Conservation (phyloP, 2,113 vertebrate species). For the Triplophysa siluroides region DNA sequence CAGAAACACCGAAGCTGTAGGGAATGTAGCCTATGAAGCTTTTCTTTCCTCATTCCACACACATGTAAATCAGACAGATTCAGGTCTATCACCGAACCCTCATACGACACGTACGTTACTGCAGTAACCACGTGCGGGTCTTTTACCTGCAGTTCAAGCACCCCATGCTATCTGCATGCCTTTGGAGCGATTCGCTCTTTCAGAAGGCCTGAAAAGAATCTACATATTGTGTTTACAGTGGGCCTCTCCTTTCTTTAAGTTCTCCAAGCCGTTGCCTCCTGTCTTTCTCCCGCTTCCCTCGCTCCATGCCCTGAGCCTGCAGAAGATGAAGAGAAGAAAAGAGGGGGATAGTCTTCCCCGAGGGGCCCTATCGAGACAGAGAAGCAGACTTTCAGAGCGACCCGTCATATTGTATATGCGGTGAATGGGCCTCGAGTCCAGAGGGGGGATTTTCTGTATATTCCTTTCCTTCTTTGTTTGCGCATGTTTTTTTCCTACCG, state of each 20-base stretch:
- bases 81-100: not conserved
- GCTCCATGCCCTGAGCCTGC: slow-evolving; percentile 41
- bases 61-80: slow-evolving; percentile 31
- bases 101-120: not conserved
- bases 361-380: slow-evolving; percentile 53
- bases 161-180: slow-evolving; percentile 32
- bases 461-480: slow-evolving; percentile 62
- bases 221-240: slow-evolving; percentile 50
- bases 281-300: slow-evolving; percentile 22
- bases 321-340: slow-evolving; percentile 52
- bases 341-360: slow-evolving; percentile 47
- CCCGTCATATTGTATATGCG: slow-evolving; percentile 64
- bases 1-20: not conserved
- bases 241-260: slow-evolving; percentile 42
- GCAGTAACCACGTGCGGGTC: not conserved
- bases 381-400: slow-evolving; percentile 58
- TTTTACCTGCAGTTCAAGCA: slow-evolving; percentile 34
- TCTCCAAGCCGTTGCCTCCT: slow-evolving; percentile 32
- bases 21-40: too few species aligned
- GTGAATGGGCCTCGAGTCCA: slow-evolving; percentile 61
- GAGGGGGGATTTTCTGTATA: slow-evolving; percentile 48
- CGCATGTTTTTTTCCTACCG: slow-evolving; percentile 55
- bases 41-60: not conserved
- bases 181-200: slow-evolving; percentile 21
- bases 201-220: slow-evolving; percentile 8